These are phyloP conservation scores for Bujurquina vittata DNA, from an alignment of 2,113 vertebrate species.

Conservation along the genomic window DNA sequence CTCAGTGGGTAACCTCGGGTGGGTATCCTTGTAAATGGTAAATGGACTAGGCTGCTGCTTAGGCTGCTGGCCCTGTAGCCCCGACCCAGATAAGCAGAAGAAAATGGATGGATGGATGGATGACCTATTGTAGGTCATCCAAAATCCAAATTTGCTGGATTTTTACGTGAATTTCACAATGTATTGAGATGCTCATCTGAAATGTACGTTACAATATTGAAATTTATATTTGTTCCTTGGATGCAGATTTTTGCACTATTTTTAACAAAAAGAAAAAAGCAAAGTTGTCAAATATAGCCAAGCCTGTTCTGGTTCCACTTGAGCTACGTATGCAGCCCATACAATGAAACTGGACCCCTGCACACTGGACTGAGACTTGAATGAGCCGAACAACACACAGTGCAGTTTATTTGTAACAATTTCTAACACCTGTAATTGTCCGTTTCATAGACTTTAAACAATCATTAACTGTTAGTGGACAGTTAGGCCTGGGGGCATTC, in stretches of 20 bases:
- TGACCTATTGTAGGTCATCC: no score
- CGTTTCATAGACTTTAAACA: neutral
- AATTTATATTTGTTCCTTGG: neutral
- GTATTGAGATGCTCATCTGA: neutral
- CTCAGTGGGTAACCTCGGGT: no score
- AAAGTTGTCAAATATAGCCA: neutral
- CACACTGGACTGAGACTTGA: neutral
- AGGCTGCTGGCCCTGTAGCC: no score
- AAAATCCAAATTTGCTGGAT: neutral
- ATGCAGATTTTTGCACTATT: neutral
- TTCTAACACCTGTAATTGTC: neutral
- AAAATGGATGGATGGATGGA: no score
- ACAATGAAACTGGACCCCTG: neutral
- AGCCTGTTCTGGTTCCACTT: neutral
- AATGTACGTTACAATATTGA: neutral
- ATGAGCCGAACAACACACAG: neutral
- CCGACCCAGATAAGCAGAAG: no score
- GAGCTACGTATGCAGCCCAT: neutral
- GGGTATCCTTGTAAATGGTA: no score
- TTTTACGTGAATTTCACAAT: neutral
- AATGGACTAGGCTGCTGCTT: no score
- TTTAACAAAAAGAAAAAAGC: rapidly evolving
- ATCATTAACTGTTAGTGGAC: neutral
- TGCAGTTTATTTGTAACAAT: neutral
- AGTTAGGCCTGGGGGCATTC: neutral